These are phyloP conservation scores for Gorsachius magnificus DNA, from an alignment of 2,797 vertebrate genomes.

Conservation along the genomic window DNA sequence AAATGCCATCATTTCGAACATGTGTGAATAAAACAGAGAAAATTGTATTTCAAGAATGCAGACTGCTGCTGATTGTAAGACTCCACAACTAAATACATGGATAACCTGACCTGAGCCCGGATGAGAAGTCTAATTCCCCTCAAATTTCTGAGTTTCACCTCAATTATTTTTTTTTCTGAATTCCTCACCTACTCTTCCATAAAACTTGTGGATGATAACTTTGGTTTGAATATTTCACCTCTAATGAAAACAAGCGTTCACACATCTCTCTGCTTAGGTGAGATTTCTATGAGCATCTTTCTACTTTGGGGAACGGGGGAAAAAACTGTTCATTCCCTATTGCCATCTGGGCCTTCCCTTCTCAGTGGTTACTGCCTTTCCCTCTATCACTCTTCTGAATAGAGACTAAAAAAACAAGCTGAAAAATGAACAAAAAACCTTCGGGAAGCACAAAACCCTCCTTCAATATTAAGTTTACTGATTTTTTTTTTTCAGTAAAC, in stretches of 20 bases:
- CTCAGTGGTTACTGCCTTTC: background rate
- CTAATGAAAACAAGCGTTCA: background rate
- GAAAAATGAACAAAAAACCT: background rate
- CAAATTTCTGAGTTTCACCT: background rate
- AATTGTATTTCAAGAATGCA: background rate
- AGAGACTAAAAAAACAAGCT: background rate
- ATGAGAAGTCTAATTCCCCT: background rate
- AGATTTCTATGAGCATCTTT: background rate
- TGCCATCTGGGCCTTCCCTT: background rate
- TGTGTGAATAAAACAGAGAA: background rate
- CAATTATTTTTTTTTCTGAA: background rate
- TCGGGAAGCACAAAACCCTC: background rate
- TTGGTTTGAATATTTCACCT: background rate
- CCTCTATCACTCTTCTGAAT: background rate
- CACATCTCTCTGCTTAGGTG: background rate
- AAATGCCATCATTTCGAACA: background rate
- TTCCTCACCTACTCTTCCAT: background rate
- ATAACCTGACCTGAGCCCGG: background rate
- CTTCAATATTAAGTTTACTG: background rate
- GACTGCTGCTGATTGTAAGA: background rate
- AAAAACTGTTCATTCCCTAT: background rate
- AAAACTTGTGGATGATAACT: background rate
- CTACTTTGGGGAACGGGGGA: background rate
- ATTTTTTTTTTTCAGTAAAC: background rate
- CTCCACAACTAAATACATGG: rapidly evolving